These are phyloP conservation scores for Eupithecia centaureata DNA, from an alignment of 2,888 invertebrate genomes.

Conservation along the genomic window DNA sequence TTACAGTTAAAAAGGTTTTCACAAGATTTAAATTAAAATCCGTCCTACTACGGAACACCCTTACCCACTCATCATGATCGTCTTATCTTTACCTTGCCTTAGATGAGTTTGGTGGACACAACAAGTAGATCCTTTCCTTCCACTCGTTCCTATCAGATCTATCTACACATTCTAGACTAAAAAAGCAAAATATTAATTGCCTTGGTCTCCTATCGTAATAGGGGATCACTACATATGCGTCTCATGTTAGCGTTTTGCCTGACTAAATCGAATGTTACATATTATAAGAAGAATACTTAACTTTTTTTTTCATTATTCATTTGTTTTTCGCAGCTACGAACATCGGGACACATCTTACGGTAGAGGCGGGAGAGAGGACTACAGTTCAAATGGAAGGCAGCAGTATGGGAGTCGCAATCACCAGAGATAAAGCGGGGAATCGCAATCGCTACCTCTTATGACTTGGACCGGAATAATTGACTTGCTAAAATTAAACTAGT, in stretches of 20 bases:
- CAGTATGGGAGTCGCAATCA: conserved; percentile 45
- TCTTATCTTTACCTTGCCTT: background rate
- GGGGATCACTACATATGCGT: no score
- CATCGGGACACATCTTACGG: conserved; percentile 56
- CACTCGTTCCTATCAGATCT: no score
- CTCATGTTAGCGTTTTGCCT: no score
- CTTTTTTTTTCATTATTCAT: background rate
- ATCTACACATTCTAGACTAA: no score
- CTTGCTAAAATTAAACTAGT: background rate
- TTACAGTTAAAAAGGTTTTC: background rate
- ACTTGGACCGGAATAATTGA: conserved; percentile 9
- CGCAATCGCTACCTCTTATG: conserved; percentile 48
- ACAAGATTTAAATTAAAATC: no score
- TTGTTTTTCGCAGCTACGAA: conserved; percentile 45
- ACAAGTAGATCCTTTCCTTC: no score
- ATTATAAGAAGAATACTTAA: background rate
- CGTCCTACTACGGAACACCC: no score
- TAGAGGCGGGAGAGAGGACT: conserved; percentile 51
- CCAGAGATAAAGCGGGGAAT: conserved; percentile 50
- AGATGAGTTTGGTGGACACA: no score
- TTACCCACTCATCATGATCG: no score
- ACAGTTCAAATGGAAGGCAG: conserved; percentile 24
- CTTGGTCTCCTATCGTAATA: no score
- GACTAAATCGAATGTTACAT: no score
- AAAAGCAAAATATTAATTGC: no score